Conservation (phyloP, 1,140 invertebrate genomes). For the Trachymyrmex cornetzi region DNA sequence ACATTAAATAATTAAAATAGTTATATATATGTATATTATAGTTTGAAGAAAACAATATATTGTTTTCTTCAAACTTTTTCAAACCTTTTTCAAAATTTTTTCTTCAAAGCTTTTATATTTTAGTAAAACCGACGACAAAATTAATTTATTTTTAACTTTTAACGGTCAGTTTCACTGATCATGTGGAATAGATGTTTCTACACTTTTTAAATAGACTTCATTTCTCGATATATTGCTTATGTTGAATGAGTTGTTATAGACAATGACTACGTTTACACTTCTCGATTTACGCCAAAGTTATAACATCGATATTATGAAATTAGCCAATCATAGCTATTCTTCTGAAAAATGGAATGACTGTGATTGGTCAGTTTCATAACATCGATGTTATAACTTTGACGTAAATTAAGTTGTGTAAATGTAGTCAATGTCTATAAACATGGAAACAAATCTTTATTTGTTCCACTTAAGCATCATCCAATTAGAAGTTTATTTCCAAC, state of each 20-base stretch:
- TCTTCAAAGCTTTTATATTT: background rate
- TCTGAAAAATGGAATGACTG: too few species aligned
- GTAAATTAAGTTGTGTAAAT: too few species aligned
- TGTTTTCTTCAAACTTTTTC: too few species aligned
- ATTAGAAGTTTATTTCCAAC: background rate
- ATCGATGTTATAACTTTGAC: too few species aligned
- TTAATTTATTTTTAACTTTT: conserved; percentile 5
- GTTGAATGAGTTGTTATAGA: background rate
- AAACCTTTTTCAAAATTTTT: too few species aligned
- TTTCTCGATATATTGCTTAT: background rate
- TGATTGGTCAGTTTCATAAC: too few species aligned
- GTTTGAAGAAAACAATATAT: background rate
- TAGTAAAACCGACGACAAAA: background rate
- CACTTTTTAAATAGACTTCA: background rate
- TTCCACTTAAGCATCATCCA: background rate
- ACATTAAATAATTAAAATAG: too few species aligned
- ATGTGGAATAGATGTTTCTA: background rate
- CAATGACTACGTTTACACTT: too few species aligned
- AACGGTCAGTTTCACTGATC: background rate
- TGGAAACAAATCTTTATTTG: background rate
- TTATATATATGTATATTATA: too few species aligned
- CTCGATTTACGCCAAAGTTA: too few species aligned
- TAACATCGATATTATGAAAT: too few species aligned
- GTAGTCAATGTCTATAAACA: background rate
- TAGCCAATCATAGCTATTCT: too few species aligned